Percentiles rank a stretch among this genome's conserved stretches.
Evolutionary conservation across 1,140 invertebrate genomes (phyloP).

Genomic region (Platorchestia sp.): DNA sequence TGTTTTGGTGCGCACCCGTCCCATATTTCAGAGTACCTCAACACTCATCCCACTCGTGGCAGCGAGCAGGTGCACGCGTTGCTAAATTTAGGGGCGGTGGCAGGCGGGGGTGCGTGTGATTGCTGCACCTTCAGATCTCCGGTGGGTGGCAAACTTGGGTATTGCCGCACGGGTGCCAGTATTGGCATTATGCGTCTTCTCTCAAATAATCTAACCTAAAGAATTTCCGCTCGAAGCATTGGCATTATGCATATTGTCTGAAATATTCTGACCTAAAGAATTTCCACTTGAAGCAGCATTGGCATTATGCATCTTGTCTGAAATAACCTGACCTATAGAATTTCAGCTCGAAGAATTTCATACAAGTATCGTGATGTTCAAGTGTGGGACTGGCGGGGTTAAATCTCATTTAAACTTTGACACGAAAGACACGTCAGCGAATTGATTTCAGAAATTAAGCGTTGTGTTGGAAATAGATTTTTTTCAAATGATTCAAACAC

Average conservation of each 20-base stretch:
- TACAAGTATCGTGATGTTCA: no score
- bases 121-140: background rate
- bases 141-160: background rate
- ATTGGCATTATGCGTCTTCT: background rate
- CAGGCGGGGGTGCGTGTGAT: constrained; percentile 16
- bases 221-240: background rate
- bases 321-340: background rate
- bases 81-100: constrained; percentile 32
- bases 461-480: no score
- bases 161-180: background rate
- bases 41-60: background rate
- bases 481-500: no score
- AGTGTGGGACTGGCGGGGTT: no score
- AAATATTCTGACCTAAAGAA: no score
- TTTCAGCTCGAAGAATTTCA: background rate
- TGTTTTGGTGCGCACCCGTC: background rate
- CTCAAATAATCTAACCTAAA: background rate
- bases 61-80: background rate
- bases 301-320: background rate
- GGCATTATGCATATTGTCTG: no score
- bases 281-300: no score
- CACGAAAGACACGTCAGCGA: no score
- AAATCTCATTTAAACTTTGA: no score
- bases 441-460: no score
- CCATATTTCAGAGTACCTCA: background rate